Percentiles rank a stretch among this genome's conserved stretches.
Conservation (phyloP, 2,797 vertebrate genomes). For the Potorous gilbertii region DNA sequence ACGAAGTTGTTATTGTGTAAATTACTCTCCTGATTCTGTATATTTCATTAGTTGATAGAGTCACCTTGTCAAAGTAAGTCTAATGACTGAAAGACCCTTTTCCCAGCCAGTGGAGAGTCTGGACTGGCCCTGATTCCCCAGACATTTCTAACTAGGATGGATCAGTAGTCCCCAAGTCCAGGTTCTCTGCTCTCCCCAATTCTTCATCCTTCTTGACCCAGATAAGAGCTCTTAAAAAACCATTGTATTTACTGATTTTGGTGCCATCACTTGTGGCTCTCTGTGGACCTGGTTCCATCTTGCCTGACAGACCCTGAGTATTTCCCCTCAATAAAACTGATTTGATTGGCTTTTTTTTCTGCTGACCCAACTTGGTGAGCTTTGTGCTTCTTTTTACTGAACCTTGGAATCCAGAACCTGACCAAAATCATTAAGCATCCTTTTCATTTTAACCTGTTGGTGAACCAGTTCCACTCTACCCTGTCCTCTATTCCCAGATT, state of each 20-base stretch:
- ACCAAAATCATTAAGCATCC: neutral
- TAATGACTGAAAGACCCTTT: neutral
- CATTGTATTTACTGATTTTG: neutral
- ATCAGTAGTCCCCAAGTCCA: neutral
- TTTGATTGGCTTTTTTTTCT: neutral
- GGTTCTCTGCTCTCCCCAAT: neutral
- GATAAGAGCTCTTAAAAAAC: neutral
- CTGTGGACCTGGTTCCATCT: neutral
- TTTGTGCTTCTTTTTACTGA: neutral
- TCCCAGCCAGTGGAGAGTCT: neutral
- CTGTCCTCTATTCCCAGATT: neutral
- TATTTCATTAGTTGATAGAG: neutral
- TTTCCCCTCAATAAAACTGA: neutral
- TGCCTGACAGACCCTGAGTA: neutral
- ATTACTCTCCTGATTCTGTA: neutral
- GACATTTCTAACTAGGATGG: neutral
- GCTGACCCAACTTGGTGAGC: neutral
- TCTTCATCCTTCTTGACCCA: neutral
- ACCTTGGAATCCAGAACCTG: neutral
- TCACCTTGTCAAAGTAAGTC: neutral
- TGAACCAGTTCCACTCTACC: neutral
- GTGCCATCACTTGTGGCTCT: neutral
- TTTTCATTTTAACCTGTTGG: neutral
- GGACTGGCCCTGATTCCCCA: neutral
- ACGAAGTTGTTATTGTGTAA: neutral